phyloP scores from a whole-genome alignment of 2,888 invertebrate genomes.

The Idaea dimidiata region DNA sequence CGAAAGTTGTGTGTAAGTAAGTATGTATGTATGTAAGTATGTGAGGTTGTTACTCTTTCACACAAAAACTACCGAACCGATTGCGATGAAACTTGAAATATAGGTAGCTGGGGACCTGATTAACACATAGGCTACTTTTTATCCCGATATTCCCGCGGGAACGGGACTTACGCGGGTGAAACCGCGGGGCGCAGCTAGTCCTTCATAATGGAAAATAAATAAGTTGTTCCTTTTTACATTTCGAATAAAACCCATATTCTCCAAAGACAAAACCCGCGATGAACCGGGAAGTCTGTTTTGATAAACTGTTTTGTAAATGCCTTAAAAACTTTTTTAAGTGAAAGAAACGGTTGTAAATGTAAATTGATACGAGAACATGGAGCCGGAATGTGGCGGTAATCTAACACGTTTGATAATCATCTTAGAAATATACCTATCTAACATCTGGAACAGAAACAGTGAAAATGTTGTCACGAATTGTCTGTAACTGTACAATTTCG shows the following conservation, averaged over 20 bases:
- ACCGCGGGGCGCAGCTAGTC: no score
- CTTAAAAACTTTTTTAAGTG: not conserved
- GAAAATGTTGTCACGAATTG: not conserved
- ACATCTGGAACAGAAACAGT: not conserved
- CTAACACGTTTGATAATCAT: not conserved
- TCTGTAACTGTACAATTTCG: not conserved
- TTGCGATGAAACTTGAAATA: no score
- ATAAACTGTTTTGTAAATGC: conserved; percentile 10
- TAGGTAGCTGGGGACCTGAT: no score
- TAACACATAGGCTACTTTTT: no score
- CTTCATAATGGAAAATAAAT: no score
- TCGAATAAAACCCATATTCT: not conserved
- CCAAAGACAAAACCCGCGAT: not conserved
- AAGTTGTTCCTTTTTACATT: no score
- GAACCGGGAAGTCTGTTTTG: not conserved
- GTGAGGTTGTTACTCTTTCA: no score
- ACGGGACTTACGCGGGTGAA: no score
- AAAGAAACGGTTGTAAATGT: not conserved
- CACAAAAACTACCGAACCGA: no score
- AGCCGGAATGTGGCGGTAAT: not conserved
- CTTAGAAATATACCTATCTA: not conserved
- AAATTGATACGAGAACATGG: not conserved
- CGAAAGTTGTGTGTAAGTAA: no score
- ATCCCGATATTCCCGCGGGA: no score
- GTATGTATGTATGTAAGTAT: no score